Percentiles rank a stretch among this genome's conserved stretches.
Evolutionary conservation across 2,888 invertebrate species (phyloP).

Genomic region (Metalampra italica): DNA sequence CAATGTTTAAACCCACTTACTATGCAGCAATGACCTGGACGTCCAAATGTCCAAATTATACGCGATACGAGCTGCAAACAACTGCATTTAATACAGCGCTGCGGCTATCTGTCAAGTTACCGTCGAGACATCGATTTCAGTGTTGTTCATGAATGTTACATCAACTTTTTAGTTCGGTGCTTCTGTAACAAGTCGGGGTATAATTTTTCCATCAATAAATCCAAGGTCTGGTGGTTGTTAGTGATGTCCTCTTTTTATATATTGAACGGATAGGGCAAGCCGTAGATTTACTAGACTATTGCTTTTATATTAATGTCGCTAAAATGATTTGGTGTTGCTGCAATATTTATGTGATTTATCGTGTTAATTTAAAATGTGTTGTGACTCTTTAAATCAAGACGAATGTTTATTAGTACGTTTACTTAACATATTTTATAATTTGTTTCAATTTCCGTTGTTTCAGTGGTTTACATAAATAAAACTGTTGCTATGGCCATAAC

Average conservation of each 20-base stretch:
- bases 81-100: constrained; percentile 51
- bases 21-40: constrained; percentile 53
- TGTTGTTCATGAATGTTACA: constrained; percentile 54
- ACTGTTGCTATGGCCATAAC: too few relatives aligned
- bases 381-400: too few relatives aligned
- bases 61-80: constrained; percentile 51
- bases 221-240: constrained; percentile 28
- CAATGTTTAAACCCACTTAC: constrained; percentile 25
- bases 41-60: constrained; percentile 60
- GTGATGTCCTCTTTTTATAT: constrained; percentile 5
- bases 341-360: too few relatives aligned
- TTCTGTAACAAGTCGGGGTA: constrained; percentile 37
- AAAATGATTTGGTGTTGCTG: too few relatives aligned
- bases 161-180: constrained; percentile 34
- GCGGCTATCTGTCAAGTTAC: constrained; percentile 43
- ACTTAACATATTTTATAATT: too few relatives aligned
- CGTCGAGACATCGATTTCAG: constrained; percentile 40
- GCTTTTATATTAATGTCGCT: too few relatives aligned
- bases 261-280: too few relatives aligned
- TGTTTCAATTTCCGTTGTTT: too few relatives aligned
- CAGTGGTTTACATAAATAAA: too few relatives aligned
- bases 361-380: too few relatives aligned
- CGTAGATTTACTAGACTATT: too few relatives aligned
- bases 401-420: too few relatives aligned
- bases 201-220: constrained; percentile 63